Evolutionary conservation across 1,140 invertebrate genomes (phyloP).

Genomic region (Cyclina sinensis): DNA sequence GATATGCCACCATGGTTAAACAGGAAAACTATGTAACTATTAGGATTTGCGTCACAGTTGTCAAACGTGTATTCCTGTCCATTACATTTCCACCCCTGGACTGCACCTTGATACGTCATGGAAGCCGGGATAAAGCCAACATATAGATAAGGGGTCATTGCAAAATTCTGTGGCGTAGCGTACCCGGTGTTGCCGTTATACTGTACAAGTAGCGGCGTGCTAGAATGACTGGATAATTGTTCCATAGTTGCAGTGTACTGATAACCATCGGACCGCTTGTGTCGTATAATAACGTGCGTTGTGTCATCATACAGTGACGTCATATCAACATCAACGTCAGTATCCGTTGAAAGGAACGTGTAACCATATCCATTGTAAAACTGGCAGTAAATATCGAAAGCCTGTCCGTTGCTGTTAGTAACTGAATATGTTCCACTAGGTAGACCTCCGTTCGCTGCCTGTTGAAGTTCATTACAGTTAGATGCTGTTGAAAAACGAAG

Average conservation of each 20-base stretch:
- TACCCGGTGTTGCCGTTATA: slow-evolving; percentile 26
- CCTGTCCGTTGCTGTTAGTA: background rate
- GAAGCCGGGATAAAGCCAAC: slow-evolving; percentile 30
- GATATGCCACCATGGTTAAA: background rate
- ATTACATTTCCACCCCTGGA: slow-evolving; percentile 30
- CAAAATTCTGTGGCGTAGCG: background rate
- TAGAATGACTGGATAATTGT: background rate
- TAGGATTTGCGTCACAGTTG: slow-evolving; percentile 57
- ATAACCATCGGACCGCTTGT: background rate
- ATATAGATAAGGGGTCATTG: slow-evolving; percentile 46
- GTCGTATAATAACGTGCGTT: slow-evolving; percentile 14
- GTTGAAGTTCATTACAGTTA: background rate
- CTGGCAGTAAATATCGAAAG: slow-evolving; percentile 39
- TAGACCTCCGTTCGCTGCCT: background rate
- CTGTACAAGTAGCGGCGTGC: slow-evolving; percentile 25
- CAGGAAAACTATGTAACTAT: slow-evolving; percentile 41
- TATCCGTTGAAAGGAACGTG: slow-evolving; percentile 26
- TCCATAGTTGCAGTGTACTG: slow-evolving; percentile 17
- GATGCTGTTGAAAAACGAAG: background rate
- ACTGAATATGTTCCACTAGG: slow-evolving; percentile 3
- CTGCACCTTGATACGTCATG: background rate
- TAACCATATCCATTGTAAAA: slow-evolving; percentile 40
- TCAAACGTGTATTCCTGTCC: slow-evolving; percentile 38
- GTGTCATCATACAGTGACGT: background rate
- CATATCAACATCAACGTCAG: background rate